Conservation (phyloP, 2,113 vertebrate species). For the Tichodroma muraria region DNA sequence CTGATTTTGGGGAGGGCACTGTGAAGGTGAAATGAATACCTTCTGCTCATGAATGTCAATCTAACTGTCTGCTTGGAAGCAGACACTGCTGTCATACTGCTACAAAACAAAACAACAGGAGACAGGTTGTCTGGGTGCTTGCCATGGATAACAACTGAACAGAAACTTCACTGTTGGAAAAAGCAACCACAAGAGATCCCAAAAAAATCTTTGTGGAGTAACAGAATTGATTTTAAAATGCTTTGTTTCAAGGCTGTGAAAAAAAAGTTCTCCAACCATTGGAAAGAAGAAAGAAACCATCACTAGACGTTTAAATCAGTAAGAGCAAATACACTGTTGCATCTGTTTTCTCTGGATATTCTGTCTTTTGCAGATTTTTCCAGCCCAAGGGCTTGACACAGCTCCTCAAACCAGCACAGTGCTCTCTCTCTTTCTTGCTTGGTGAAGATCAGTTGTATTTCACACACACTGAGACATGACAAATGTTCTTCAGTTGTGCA, state of each 20-base stretch:
- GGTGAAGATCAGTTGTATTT: not conserved
- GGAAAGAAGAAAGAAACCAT: not conserved
- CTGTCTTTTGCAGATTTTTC: not conserved
- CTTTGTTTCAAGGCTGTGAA: not conserved
- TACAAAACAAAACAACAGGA: not conserved
- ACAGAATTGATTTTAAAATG: not conserved
- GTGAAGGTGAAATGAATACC: conserved; percentile 24
- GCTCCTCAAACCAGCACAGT: not conserved
- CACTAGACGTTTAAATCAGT: not conserved
- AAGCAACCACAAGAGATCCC: not conserved
- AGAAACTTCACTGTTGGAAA: not conserved
- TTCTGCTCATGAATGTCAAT: conserved; percentile 7
- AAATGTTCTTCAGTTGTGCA: not conserved
- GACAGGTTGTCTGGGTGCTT: not conserved
- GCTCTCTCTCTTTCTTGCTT: not conserved
- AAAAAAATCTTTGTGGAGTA: not conserved
- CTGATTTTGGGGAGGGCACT: not conserved
- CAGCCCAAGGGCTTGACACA: not conserved
- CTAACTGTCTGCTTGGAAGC: not conserved
- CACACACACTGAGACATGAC: not conserved
- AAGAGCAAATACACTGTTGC: not conserved
- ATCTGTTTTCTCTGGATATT: not conserved
- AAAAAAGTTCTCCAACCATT: not conserved
- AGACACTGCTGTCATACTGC: not conserved
- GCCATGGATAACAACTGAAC: not conserved